Evolutionary conservation across 2,797 vertebrate species (phyloP), one percentile per base, ranked within the genome.

Genomic region (Crocidura indochinensis): DNA sequence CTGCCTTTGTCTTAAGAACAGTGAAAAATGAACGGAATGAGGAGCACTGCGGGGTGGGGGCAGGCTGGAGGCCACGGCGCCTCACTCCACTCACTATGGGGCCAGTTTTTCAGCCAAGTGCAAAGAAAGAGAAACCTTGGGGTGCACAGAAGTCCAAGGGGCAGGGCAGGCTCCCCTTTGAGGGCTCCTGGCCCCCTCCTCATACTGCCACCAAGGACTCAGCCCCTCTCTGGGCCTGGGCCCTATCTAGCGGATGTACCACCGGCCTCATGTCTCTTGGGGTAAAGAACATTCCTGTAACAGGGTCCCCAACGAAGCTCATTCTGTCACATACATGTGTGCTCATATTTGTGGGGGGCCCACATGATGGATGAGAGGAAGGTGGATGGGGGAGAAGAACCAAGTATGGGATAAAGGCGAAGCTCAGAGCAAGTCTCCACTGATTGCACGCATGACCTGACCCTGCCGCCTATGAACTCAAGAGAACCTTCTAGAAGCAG

Each of bases 1-100:
- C 95, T 91, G 82, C 96, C 96, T 97, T 97, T 97, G 96, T 95
- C 88, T 95, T 90, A 91, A 96, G 97, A 97, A 91, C 92, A 92
- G 49, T 85, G 86, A 97, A 94, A 88, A 97, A 96, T 93, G 97
- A 97, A 96, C 97, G 94, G 96, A 97, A 97, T 97, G 90, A 94
- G 64, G 92, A 96, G 74, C 97, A 95, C 97, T 96, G 77, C 29
- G 24, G 14, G 94, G 46, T 22, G 75, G 51, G 67, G 94, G 67
- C 69, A 38, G 77, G 26, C 79, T 65, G 27, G 95, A 94, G 92
- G 91, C 88, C 19, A 19, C 3, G 80, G 68, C 87, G 87, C 11
- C 83, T 82, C 71, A 94, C 84, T 81, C 88, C 22, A 93, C 90
- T 94, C 82, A 20, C 95, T 96, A 94, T 93, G 73, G 97, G 94